Conservation (phyloP, 2,113 vertebrate species). For the Nothoprocta perdicaria region DNA sequence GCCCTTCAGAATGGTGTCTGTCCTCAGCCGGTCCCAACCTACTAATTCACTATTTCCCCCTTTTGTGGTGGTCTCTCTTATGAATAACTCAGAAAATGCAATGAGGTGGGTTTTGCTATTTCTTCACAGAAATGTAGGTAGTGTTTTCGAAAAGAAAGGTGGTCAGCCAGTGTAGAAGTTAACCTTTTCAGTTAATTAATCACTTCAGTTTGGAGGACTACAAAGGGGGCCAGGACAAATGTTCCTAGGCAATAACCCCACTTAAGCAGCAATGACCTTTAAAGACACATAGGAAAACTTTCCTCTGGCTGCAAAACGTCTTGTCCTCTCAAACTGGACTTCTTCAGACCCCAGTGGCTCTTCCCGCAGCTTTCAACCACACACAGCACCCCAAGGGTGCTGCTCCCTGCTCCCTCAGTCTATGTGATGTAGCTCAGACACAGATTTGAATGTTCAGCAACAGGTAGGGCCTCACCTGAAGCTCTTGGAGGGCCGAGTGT, state of each 20-base stretch:
- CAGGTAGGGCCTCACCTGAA: neutral
- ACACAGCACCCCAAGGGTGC: fast-evolving
- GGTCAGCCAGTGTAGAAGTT: neutral
- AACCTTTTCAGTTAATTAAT: neutral
- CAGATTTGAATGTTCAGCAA: neutral
- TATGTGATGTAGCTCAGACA: fast-evolving
- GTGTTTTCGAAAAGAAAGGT: neutral
- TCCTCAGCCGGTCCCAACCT: neutral
- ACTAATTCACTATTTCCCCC: neutral
- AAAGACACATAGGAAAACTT: neutral
- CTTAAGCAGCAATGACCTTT: neutral
- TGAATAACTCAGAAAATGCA: neutral
- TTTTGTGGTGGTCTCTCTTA: neutral
- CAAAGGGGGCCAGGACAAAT: neutral
- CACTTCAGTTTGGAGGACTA: neutral
- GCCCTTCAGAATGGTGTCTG: neutral
- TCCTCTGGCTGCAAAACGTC: fast-evolving
- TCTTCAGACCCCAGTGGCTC: neutral
- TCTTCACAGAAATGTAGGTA: neutral
- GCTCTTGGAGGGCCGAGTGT: neutral
- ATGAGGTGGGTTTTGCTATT: neutral
- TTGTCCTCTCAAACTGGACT: neutral
- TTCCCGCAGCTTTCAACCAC: neutral
- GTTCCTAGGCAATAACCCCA: neutral
- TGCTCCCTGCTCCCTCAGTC: neutral